phyloP scores from a whole-genome alignment of 2,888 invertebrate genomes.

The Phyllotreta cruciferae region DNA sequence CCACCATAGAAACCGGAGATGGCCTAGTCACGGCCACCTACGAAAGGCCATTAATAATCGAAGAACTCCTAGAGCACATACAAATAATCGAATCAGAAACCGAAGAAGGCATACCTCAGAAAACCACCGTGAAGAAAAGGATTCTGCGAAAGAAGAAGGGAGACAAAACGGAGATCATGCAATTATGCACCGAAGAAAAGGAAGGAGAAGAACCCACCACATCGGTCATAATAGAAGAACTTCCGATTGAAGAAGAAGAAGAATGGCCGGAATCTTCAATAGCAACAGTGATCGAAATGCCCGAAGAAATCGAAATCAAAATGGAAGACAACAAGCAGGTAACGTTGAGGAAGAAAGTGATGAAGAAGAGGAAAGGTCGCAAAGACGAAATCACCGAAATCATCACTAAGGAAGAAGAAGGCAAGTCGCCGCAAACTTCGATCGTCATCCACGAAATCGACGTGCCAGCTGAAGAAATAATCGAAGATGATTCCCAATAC shows the following conservation, averaged over 20 bases:
- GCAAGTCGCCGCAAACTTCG: constrained; percentile 48
- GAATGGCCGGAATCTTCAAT: constrained; percentile 32
- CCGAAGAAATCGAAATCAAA: constrained; percentile 49
- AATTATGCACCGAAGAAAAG: constrained; percentile 48
- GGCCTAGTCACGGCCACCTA: constrained; percentile 49
- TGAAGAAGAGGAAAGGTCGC: constrained; percentile 54
- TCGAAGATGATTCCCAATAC: constrained; percentile 54
- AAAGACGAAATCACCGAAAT: constrained; percentile 54
- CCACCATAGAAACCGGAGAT: constrained; percentile 32
- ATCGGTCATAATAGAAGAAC: constrained; percentile 48
- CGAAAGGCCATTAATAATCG: constrained; percentile 43
- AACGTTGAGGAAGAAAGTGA: constrained; percentile 53
- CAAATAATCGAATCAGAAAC: constrained; percentile 36
- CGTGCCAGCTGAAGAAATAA: constrained; percentile 35
- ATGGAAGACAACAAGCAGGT: constrained; percentile 45
- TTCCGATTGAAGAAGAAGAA: constrained; percentile 37
- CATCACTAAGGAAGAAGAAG: constrained; percentile 50
- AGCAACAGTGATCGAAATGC: constrained; percentile 48
- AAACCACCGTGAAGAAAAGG: constrained; percentile 56
- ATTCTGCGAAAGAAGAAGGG: constrained; percentile 58
- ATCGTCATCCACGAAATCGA: constrained; percentile 48
- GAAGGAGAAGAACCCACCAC: constrained; percentile 50
- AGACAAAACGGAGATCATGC: constrained; percentile 55
- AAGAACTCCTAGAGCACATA: constrained; percentile 40
- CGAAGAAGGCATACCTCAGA: constrained; percentile 36